Conservation (phyloP, 1,140 invertebrate species). For the Drosophila obscura region DNA sequence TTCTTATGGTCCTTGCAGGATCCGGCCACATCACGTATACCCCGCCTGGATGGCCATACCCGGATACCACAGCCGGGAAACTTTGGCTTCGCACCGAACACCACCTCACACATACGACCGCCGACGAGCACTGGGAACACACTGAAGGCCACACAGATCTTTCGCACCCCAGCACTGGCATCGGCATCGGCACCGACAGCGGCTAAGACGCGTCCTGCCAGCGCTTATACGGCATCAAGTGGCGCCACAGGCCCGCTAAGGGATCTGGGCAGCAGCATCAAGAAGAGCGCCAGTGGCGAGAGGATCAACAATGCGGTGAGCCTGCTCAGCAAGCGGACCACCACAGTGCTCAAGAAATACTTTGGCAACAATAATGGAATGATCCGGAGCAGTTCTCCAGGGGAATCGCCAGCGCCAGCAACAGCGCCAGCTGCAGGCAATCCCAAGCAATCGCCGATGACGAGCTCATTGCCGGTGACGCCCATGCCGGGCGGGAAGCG, state of each 20-base stretch:
- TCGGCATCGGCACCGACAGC: slow-evolving; percentile 41
- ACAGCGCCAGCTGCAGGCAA: not conserved
- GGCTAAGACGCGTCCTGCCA: slow-evolving; percentile 48
- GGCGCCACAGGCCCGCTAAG: slow-evolving; percentile 32
- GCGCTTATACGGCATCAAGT: slow-evolving; percentile 43
- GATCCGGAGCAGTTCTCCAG: no score
- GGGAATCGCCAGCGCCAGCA: no score
- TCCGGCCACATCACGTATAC: slow-evolving; percentile 68
- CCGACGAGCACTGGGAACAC: slow-evolving; percentile 27
- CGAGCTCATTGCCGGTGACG: slow-evolving; percentile 58
- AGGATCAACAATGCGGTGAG: slow-evolving; percentile 67
- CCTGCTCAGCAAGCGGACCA: slow-evolving; percentile 60
- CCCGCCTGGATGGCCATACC: slow-evolving; percentile 71
- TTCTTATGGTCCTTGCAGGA: slow-evolving; percentile 60
- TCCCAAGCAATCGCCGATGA: slow-evolving; percentile 47
- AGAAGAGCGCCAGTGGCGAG: slow-evolving; percentile 74
- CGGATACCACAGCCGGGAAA: slow-evolving; percentile 72
- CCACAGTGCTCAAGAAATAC: slow-evolving; percentile 62
- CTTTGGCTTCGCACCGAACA: slow-evolving; percentile 22
- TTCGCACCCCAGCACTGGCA: slow-evolving; percentile 47
- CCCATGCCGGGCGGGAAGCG: slow-evolving; percentile 52
- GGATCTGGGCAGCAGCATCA: slow-evolving; percentile 56
- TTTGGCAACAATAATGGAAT: slow-evolving; percentile 29
- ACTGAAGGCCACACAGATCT: slow-evolving; percentile 57
- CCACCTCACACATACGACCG: slow-evolving; percentile 67